These are phyloP conservation scores for Neosilurus mollespiculum DNA, from an alignment of 2,797 vertebrate species.

Conservation along the genomic window DNA sequence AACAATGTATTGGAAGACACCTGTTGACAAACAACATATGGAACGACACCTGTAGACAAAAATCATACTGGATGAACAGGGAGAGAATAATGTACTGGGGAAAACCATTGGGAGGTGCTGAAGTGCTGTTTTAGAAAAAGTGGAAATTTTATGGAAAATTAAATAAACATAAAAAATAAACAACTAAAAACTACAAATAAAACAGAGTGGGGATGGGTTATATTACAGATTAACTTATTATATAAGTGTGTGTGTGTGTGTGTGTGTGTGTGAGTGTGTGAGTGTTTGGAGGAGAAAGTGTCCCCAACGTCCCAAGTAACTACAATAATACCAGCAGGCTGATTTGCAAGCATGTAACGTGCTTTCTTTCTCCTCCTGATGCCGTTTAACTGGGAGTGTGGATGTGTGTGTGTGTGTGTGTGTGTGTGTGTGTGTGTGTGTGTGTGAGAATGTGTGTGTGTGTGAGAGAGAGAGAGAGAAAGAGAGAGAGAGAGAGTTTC, in stretches of 20 bases:
- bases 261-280: background rate
- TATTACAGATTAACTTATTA: background rate
- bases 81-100: background rate
- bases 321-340: constrained; percentile 88
- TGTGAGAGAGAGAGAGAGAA: constrained; percentile 56
- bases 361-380: constrained; percentile 83
- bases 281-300: constrained; percentile 72
- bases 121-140: background rate
- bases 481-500: constrained; percentile 67
- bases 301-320: constrained; percentile 75
- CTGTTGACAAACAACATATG: background rate
- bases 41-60: background rate
- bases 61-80: background rate
- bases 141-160: background rate
- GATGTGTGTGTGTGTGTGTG: constrained; percentile 67
- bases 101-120: constrained; percentile 6
- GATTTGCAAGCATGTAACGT: constrained; percentile 96
- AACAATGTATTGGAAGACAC: too few species aligned
- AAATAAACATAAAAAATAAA: background rate
- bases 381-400: constrained; percentile 64
- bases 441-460: constrained; percentile 65
- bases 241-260: background rate
- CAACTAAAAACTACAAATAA: too few species aligned
- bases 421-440: constrained; percentile 48
- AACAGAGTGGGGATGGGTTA: background rate